These are phyloP conservation scores for Plodia interpunctella DNA, from an alignment of 1,140 invertebrate genomes.

Conservation along the genomic window DNA sequence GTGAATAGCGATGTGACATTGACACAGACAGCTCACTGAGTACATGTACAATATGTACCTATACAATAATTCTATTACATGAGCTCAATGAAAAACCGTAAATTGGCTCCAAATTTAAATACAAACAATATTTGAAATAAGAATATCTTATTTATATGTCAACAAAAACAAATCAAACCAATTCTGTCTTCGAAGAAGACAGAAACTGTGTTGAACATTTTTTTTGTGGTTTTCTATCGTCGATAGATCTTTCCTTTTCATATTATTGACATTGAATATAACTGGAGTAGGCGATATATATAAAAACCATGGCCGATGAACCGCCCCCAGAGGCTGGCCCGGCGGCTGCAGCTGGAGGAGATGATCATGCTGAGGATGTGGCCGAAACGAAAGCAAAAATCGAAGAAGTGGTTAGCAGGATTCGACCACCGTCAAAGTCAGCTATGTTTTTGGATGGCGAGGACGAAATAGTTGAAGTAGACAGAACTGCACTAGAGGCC, in stretches of 20 bases:
- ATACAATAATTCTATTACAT: too few relatives aligned
- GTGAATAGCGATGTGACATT: too few relatives aligned
- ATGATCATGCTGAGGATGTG: conserved; percentile 31
- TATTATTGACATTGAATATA: not conserved
- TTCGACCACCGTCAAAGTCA: conserved; percentile 29
- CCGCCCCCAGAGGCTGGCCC: conserved; percentile 21
- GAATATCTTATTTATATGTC: not conserved
- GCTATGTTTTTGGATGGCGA: conserved; percentile 18
- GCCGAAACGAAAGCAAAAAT: conserved; percentile 40
- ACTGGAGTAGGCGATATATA: conserved; percentile 16
- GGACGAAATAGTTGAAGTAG: conserved; percentile 39
- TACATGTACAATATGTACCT: too few relatives aligned
- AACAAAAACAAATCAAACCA: not conserved
- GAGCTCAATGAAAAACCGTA: too few relatives aligned
- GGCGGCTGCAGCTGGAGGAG: conserved; percentile 12
- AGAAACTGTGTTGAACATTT: not conserved
- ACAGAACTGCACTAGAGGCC: conserved; percentile 61
- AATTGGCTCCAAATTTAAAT: conserved; percentile 4
- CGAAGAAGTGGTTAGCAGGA: conserved; percentile 33
- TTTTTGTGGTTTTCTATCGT: not conserved
- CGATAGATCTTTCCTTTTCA: not conserved
- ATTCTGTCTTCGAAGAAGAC: not conserved
- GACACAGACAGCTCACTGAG: too few relatives aligned
- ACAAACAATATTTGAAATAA: conserved; percentile 13
- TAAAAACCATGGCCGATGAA: conserved; percentile 28